These are phyloP conservation scores for Gila robusta DNA, from an alignment of 2,797 vertebrate species.

Conservation along the genomic window DNA sequence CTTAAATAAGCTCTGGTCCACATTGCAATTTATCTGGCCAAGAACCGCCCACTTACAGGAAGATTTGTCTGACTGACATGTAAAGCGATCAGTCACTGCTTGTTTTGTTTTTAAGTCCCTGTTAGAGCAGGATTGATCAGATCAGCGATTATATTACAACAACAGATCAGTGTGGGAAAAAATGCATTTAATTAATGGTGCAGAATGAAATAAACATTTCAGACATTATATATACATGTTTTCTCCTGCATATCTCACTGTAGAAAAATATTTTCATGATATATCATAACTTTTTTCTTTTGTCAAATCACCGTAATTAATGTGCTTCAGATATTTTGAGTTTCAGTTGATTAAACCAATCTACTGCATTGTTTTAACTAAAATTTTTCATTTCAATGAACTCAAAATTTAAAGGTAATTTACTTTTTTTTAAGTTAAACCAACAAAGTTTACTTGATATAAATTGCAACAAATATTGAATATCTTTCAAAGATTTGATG, in stretches of 20 bases:
- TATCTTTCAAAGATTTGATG: neutral
- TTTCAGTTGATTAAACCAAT: no score
- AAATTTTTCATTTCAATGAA: no score
- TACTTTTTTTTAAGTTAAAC: no score
- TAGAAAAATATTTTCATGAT: no score
- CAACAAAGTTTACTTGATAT: neutral
- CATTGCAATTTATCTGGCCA: neutral
- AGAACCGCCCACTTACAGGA: neutral
- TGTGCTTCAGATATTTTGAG: no score
- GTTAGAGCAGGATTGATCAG: neutral
- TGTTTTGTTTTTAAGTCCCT: neutral
- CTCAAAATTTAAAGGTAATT: no score
- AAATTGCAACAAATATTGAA: neutral
- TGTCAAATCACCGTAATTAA: no score
- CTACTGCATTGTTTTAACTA: no score
- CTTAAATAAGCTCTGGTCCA: neutral
- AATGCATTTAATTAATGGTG: neutral
- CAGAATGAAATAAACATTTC: neutral
- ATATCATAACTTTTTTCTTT: no score
- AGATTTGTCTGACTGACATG: slow-evolving; percentile 8
- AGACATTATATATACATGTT: no score
- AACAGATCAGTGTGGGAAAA: neutral
- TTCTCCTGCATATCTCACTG: neutral
- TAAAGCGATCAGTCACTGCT: neutral
- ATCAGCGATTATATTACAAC: neutral